A percentile compares a stretch with the other conserved stretches of the same genome.
These are phyloP conservation scores for Scomber japonicus DNA, from an alignment of 2,113 vertebrate genomes.

Conservation along the genomic window DNA sequence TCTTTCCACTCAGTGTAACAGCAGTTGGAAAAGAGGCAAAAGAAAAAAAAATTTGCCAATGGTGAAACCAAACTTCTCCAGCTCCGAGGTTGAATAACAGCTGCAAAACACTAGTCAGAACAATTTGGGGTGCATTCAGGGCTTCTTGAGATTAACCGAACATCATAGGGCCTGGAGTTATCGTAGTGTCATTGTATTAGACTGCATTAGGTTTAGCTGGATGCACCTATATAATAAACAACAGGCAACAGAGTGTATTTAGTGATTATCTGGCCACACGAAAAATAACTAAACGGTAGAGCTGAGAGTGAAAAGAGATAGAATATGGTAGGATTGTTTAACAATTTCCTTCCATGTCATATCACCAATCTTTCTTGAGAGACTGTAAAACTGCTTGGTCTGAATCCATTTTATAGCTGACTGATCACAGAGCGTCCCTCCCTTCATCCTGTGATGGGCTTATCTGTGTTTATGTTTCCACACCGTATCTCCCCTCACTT, in stretches of 20 bases:
- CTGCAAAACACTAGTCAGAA: constrained; percentile 53
- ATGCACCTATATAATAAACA: constrained; percentile 8
- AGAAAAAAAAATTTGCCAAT: constrained; percentile 30
- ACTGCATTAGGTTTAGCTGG: constrained; percentile 16
- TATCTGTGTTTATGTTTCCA: constrained; percentile 76
- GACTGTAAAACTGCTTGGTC: constrained; percentile 60
- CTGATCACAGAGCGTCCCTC: constrained; percentile 57
- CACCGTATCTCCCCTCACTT: constrained; percentile 58
- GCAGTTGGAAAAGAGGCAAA: constrained; percentile 29
- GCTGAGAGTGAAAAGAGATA: constrained; percentile 15
- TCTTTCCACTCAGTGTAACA: constrained; percentile 38
- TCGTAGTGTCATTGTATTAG: neutral
- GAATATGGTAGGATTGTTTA: constrained; percentile 43
- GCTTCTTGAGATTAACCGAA: constrained; percentile 51
- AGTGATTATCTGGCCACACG: constrained; percentile 1
- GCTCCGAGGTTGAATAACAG: constrained; percentile 43
- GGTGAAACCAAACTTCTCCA: constrained; percentile 37
- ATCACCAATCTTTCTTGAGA: constrained; percentile 51
- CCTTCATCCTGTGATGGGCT: constrained; percentile 55
- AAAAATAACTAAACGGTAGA: neutral
- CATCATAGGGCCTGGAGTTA: constrained; percentile 26
- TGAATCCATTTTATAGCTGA: constrained; percentile 77
- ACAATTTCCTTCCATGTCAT: constrained; percentile 60
- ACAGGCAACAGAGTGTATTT: constrained; percentile 23
- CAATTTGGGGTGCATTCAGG: constrained; percentile 47